Conservation (phyloP, 2,888 invertebrate species). For the Hemicrepidius hirtus region DNA sequence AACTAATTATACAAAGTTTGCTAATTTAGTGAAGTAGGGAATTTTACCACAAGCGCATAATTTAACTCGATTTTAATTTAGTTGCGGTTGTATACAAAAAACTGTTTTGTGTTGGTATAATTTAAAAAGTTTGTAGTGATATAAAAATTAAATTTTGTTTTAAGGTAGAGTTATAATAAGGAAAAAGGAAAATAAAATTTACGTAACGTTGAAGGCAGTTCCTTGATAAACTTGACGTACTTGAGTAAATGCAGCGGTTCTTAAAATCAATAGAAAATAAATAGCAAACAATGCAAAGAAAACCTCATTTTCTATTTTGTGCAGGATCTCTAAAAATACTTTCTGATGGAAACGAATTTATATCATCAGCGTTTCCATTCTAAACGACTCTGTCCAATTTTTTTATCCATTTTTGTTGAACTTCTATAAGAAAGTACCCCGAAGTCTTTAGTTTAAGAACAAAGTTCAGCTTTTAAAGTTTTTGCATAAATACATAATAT, state of each 20-base stretch:
- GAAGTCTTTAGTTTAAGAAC: conserved; percentile 5
- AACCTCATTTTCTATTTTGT: neutral
- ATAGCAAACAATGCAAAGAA: neutral
- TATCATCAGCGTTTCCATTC: neutral
- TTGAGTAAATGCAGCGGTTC: no score
- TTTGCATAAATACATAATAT: conserved; percentile 17
- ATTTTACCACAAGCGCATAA: conserved; percentile 14
- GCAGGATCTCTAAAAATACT: neutral
- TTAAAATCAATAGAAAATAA: neutral
- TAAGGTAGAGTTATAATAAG: no score
- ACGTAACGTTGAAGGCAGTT: no score
- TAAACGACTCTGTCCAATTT: neutral
- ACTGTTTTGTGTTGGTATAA: no score
- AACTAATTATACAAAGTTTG: conserved; percentile 5
- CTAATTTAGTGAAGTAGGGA: conserved; percentile 1
- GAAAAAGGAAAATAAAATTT: no score
- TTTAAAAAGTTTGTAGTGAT: no score
- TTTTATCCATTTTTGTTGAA: neutral
- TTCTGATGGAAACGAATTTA: neutral
- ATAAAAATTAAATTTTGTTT: no score
- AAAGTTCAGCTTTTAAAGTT: conserved; percentile 4
- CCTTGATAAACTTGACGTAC: no score
- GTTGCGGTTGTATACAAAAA: no score
- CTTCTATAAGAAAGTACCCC: neutral
- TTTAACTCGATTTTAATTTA: neutral